These are phyloP conservation scores for Anguilla rostrata DNA, from an alignment of 2,113 vertebrate species.

Conservation along the genomic window DNA sequence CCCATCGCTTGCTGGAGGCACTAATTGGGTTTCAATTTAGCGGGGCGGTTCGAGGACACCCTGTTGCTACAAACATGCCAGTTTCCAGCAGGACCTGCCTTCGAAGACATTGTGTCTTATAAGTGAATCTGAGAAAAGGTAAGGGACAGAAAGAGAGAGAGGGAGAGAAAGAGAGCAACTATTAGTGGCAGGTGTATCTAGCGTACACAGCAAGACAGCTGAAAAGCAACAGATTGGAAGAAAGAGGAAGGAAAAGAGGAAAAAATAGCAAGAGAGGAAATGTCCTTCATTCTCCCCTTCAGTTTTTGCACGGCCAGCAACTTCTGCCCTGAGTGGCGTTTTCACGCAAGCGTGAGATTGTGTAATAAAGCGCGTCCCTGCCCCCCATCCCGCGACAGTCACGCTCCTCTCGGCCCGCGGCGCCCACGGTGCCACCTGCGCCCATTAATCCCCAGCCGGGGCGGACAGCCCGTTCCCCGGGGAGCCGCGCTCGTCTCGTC, in stretches of 20 bases:
- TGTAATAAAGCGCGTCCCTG: not conserved
- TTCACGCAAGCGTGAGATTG: not conserved
- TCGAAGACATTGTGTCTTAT: not conserved
- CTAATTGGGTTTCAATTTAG: not conserved
- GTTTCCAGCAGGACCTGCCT: not conserved
- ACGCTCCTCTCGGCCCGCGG: not conserved
- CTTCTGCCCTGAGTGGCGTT: not conserved
- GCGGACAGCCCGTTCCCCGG: not conserved
- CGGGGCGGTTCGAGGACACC: not conserved
- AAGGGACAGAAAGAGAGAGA: not conserved
- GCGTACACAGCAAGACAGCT: too few species aligned
- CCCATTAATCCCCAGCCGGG: not conserved
- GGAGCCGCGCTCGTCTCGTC: not conserved
- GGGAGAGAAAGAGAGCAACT: not conserved
- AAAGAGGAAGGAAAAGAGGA: not conserved
- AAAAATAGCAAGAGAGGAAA: not conserved
- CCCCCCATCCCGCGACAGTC: not conserved
- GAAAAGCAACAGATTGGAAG: not conserved
- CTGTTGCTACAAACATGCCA: not conserved
- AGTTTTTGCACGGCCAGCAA: not conserved
- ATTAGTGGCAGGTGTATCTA: too few species aligned
- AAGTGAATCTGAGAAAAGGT: not conserved
- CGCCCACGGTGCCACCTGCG: not conserved
- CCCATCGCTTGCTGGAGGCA: not conserved
- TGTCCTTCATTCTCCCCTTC: not conserved